phyloP scores from a whole-genome alignment of 2,113 vertebrate genomes.

The Hypomesus transpacificus region DNA sequence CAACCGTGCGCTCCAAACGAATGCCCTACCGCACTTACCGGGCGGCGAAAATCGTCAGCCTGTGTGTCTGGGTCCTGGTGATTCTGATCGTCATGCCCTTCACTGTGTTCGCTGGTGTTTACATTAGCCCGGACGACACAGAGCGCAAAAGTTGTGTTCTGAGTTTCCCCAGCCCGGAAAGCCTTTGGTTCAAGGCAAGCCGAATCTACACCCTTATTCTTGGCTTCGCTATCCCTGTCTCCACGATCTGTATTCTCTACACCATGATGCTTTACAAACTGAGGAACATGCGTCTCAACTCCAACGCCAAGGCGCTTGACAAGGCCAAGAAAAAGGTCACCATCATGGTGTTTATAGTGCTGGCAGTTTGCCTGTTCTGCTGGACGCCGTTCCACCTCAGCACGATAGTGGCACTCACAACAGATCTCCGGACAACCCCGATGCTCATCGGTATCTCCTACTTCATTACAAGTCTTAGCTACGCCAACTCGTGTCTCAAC shows the following conservation, averaged over 20 bases:
- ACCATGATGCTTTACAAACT: constrained; percentile 83
- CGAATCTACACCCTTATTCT: constrained; percentile 83
- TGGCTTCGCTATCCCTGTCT: constrained; percentile 83
- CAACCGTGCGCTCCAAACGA: constrained; percentile 78
- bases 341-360: constrained; percentile 84
- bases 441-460: constrained; percentile 83
- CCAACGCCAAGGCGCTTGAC: constrained; percentile 83
- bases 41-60: constrained; percentile 78
- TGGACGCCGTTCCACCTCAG: constrained; percentile 90
- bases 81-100: constrained; percentile 84
- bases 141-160: constrained; percentile 83
- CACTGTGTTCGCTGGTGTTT: constrained; percentile 80
- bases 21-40: constrained; percentile 80
- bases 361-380: constrained; percentile 86
- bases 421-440: constrained; percentile 81
- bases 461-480: constrained; percentile 88
- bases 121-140: constrained; percentile 62
- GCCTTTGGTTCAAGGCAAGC: constrained; percentile 84
- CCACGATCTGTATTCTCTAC: constrained; percentile 84
- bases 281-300: constrained; percentile 80
- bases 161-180: constrained; percentile 83
- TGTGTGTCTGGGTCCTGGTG: constrained; percentile 84
- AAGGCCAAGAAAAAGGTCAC: constrained; percentile 89
- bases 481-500: constrained; percentile 88
- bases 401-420: constrained; percentile 85